Evolutionary conservation across 2,888 invertebrate genomes (phyloP).

Genomic region (Odontocolon sp.): DNA sequence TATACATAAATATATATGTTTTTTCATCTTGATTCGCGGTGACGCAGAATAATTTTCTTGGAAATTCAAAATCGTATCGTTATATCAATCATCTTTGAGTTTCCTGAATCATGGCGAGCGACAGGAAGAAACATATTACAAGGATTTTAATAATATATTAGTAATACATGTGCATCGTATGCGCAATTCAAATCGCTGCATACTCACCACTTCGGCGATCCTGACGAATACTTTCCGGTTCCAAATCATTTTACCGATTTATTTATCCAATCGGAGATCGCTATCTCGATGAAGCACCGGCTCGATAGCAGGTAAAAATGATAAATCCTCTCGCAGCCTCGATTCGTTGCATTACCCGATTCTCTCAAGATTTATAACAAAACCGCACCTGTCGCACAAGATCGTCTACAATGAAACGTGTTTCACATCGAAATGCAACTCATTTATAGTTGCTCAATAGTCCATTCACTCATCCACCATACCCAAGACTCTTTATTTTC

Average conservation of each 20-base stretch:
- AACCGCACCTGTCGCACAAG: background rate
- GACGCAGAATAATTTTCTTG: slow-evolving; percentile 14
- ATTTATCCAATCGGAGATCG: slow-evolving; percentile 9
- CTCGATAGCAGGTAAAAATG: no score
- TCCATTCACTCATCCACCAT: slow-evolving; percentile 28
- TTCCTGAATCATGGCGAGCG: slow-evolving; percentile 43
- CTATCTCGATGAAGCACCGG: no score
- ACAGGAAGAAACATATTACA: slow-evolving; percentile 28
- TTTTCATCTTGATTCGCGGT: slow-evolving; percentile 38
- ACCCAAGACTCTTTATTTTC: slow-evolving; percentile 31
- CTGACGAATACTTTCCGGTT: slow-evolving; percentile 79
- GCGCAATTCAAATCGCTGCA: background rate
- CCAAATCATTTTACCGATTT: slow-evolving; percentile 73
- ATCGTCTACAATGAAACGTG: background rate
- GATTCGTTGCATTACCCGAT: background rate
- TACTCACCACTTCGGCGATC: slow-evolving; percentile 78
- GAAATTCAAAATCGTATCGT: slow-evolving; percentile 31
- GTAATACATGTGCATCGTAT: no score
- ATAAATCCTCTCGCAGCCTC: no score
- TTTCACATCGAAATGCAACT: slow-evolving; percentile 46
- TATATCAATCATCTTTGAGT: slow-evolving; percentile 27
- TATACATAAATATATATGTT: background rate
- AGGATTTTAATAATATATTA: slow-evolving; percentile 13
- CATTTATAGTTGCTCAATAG: slow-evolving; percentile 47
- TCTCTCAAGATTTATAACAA: background rate